A percentile compares a stretch with the other conserved stretches of the same genome.
phyloP scores from a whole-genome alignment of 2,113 vertebrate species.

The Misgurnus mizolepis region DNA sequence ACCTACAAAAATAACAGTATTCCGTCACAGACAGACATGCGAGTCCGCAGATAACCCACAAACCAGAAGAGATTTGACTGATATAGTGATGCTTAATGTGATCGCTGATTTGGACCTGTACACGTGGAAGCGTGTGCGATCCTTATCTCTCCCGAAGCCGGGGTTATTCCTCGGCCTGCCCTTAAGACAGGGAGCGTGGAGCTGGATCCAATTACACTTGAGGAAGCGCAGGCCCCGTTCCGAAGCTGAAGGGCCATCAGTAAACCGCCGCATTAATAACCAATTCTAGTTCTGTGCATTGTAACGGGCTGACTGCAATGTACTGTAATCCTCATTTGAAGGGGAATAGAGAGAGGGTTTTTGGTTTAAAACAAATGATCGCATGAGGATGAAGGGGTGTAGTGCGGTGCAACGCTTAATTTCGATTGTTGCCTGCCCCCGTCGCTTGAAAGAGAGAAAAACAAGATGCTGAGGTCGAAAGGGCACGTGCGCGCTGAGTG shows the following conservation, averaged over 20 bases:
- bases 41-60: conserved; percentile 23
- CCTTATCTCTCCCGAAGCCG: conserved; percentile 48
- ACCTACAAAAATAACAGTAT: not conserved
- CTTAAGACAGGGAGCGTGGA: conserved; percentile 58
- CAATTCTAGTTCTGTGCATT: conserved; percentile 83
- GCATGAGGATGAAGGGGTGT: not conserved
- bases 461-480: conserved; percentile 81
- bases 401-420: conserved; percentile 53
- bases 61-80: conserved; percentile 25
- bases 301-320: conserved; percentile 89
- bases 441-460: conserved; percentile 82
- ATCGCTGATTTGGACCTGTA: conserved; percentile 47
- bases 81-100: conserved; percentile 47
- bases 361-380: conserved; percentile 61
- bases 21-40: not conserved
- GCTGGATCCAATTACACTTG: conserved; percentile 88
- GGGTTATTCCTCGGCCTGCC: conserved; percentile 53
- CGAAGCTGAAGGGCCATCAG: conserved; percentile 85
- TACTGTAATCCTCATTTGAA: conserved; percentile 82
- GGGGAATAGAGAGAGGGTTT: conserved; percentile 46
- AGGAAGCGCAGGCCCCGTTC: conserved; percentile 78
- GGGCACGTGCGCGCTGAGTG: conserved; percentile 87
- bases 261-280: conserved; percentile 87
- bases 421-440: conserved; percentile 82
- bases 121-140: conserved; percentile 39